Evolutionary conservation across 2,888 invertebrate species (phyloP).

Genomic region (Acleris sparsana): DNA sequence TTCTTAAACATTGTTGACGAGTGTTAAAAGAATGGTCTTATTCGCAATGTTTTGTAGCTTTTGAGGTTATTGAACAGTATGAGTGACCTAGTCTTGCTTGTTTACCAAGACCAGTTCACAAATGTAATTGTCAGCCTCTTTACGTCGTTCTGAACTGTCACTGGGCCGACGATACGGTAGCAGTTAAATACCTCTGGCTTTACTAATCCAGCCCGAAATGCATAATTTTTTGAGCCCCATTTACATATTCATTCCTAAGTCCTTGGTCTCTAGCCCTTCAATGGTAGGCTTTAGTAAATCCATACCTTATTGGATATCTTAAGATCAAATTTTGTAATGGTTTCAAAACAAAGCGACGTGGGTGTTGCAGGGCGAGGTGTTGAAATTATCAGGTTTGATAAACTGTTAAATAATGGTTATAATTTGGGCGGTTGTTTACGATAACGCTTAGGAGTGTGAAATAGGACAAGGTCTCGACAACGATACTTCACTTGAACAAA

Average conservation of each 20-base stretch:
- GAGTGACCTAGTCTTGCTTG: conserved; percentile 5
- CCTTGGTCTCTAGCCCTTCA: conserved; percentile 14
- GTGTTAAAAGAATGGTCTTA: too few relatives aligned
- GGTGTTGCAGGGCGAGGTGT: conserved; percentile 31
- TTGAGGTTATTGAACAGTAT: conserved; percentile 10
- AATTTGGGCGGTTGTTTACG: neutral
- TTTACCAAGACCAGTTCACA: conserved; percentile 17
- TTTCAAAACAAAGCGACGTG: conserved; percentile 33
- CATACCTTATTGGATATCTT: conserved; percentile 29
- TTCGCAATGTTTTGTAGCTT: neutral
- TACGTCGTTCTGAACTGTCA: conserved; percentile 11
- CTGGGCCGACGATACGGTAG: conserved; percentile 25
- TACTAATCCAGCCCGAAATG: conserved; percentile 23
- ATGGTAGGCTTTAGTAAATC: conserved; percentile 28
- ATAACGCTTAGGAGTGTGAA: neutral
- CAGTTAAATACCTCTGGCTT: conserved; percentile 24
- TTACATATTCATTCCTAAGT: conserved; percentile 13
- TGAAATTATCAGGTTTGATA: conserved; percentile 22
- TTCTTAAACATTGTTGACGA: too few relatives aligned
- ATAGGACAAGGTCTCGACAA: neutral
- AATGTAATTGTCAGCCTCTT: conserved; percentile 19
- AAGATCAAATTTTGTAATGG: conserved; percentile 22
- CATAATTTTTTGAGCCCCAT: conserved; percentile 27
- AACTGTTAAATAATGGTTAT: neutral
- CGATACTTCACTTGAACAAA: too few relatives aligned